Evolutionary conservation across 1,140 invertebrate genomes (phyloP).

Genomic region (Drosophila burlai): DNA sequence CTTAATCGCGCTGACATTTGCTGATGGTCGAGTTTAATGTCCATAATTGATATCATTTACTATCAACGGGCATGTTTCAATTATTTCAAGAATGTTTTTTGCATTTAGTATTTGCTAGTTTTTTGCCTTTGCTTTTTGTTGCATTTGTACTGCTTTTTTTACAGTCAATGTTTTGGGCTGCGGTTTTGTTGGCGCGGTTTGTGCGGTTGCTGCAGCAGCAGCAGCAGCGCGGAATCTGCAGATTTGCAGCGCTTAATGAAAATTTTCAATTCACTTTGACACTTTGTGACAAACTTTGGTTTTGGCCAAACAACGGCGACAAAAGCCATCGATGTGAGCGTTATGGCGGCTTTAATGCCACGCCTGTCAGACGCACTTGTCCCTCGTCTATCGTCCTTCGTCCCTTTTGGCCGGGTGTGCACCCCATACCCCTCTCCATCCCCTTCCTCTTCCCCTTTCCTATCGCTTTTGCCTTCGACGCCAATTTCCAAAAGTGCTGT

Average conservation of each 20-base stretch:
- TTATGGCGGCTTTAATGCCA: slow-evolving; percentile 68
- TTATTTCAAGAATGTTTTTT: slow-evolving; percentile 23
- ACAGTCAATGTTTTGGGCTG: slow-evolving; percentile 43
- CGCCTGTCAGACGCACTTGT: slow-evolving; percentile 68
- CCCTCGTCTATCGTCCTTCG: slow-evolving; percentile 3
- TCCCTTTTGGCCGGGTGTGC: background rate
- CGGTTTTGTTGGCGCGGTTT: slow-evolving; percentile 54
- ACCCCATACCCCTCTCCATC: background rate
- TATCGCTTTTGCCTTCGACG: slow-evolving; percentile 28
- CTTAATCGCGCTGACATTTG: slow-evolving; percentile 11
- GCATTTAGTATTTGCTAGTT: slow-evolving; percentile 1
- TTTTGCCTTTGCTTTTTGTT: background rate
- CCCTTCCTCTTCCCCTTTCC: background rate
- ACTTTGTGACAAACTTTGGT: slow-evolving; percentile 82
- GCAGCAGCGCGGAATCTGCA: slow-evolving; percentile 49
- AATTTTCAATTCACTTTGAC: slow-evolving; percentile 82
- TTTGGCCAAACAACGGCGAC: slow-evolving; percentile 34
- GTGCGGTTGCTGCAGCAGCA: slow-evolving; percentile 53
- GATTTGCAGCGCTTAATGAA: slow-evolving; percentile 79
- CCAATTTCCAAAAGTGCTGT: slow-evolving; percentile 77
- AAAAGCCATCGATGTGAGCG: slow-evolving; percentile 35
- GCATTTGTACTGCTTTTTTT: slow-evolving; percentile 22
- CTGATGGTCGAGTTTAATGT: slow-evolving; percentile 15
- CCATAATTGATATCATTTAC: slow-evolving; percentile 43
- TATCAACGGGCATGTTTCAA: slow-evolving; percentile 31